A percentile compares a stretch with the other conserved stretches of the same genome.
Evolutionary conservation across 2,888 invertebrate genomes (phyloP).

Genomic region (Eumacrocentrus americanus): DNA sequence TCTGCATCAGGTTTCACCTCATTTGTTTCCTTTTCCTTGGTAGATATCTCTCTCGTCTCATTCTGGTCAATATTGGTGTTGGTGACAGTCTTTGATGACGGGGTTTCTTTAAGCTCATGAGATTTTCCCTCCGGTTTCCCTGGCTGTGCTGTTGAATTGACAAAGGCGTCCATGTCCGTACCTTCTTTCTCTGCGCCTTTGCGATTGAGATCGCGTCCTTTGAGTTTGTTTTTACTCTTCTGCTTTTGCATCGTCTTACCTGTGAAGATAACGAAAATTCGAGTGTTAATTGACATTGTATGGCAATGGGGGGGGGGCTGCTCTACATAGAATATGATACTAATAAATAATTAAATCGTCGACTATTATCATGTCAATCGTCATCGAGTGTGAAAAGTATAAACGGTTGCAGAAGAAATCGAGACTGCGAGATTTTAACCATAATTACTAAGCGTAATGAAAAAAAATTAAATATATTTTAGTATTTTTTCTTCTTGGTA

Average conservation of each 20-base stretch:
- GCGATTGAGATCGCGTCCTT: conserved; percentile 65
- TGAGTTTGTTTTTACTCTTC: conserved; percentile 62
- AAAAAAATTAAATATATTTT: too few species aligned
- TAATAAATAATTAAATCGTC: too few species aligned
- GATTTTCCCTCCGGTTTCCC: conserved; percentile 32
- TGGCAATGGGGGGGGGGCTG: too few species aligned
- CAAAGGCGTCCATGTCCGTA: conserved; percentile 69
- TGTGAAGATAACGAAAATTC: conserved; percentile 34
- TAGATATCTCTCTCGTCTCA: conserved; percentile 29
- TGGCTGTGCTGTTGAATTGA: conserved; percentile 46
- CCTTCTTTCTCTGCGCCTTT: conserved; percentile 68
- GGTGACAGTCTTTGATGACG: conserved; percentile 26
- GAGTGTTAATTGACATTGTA: too few species aligned
- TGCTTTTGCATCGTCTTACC: conserved; percentile 62
- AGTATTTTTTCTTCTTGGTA: too few species aligned
- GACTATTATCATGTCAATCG: too few species aligned
- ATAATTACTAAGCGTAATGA: too few species aligned
- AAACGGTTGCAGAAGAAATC: too few species aligned
- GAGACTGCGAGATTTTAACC: too few species aligned
- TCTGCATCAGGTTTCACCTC: conserved; percentile 24
- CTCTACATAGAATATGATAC: too few species aligned
- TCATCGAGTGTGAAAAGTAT: too few species aligned
- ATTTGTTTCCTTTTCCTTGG: conserved; percentile 35
- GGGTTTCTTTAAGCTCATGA: conserved; percentile 39
- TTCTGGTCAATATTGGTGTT: conserved; percentile 28